phyloP scores from a whole-genome alignment of 2,113 vertebrate species.

The Oreochromis niloticus region DNA sequence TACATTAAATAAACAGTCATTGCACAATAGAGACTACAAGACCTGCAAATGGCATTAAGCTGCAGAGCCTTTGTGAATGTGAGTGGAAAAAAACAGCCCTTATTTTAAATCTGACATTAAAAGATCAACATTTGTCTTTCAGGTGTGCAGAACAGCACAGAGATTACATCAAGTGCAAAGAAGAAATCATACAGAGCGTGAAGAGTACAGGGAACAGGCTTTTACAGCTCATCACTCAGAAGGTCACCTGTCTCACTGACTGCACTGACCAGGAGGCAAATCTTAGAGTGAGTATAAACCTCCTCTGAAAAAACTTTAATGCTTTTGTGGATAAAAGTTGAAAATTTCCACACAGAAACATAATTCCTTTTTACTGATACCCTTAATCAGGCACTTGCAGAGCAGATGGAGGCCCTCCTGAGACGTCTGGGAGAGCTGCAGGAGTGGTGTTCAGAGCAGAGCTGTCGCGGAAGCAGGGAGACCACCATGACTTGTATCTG shows the following conservation, averaged over 20 bases:
- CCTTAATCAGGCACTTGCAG: slow-evolving; percentile 54
- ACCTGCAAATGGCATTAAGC: neutral
- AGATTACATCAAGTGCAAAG: slow-evolving; percentile 58
- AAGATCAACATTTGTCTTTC: neutral
- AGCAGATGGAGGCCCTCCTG: slow-evolving; percentile 33
- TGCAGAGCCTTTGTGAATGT: neutral
- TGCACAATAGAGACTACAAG: neutral
- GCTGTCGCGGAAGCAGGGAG: slow-evolving; percentile 55
- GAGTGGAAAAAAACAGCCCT: neutral
- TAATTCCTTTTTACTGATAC: neutral
- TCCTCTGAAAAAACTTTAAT: neutral
- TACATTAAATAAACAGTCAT: neutral
- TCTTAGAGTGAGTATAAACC: slow-evolving; percentile 56
- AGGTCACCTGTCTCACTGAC: slow-evolving; percentile 77
- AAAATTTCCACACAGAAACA: neutral
- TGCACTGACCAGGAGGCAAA: slow-evolving; percentile 71
- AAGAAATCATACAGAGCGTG: slow-evolving; percentile 68
- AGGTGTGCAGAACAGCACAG: slow-evolving; percentile 79
- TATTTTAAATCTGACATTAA: neutral
- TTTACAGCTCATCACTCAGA: slow-evolving; percentile 44
- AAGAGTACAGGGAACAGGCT: slow-evolving; percentile 64
- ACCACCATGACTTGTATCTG: slow-evolving; percentile 53
- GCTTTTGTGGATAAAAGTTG: neutral
- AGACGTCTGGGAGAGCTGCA: slow-evolving; percentile 39
- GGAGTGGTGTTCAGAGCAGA: slow-evolving; percentile 67